phyloP scores from a whole-genome alignment of 2,797 vertebrate species.

The Lacerta viridis region DNA sequence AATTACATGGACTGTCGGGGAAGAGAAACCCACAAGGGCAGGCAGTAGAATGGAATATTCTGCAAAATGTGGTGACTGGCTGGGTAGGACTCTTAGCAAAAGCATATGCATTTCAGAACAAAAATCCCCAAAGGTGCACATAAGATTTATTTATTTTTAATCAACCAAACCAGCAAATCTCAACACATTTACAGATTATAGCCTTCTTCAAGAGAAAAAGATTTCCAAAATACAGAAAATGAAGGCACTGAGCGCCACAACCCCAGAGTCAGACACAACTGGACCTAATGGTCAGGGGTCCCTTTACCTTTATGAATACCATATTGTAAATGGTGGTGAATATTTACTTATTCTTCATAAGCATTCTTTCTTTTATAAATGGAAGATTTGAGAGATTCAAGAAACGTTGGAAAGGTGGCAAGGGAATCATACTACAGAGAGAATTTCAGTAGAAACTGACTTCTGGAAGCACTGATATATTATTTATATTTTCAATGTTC shows the following conservation, averaged over 20 bases:
- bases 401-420: no score
- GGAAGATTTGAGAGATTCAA: neutral
- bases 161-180: neutral
- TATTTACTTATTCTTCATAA: neutral
- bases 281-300: no score
- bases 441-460: neutral
- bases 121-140: neutral
- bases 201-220: neutral
- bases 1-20: no score
- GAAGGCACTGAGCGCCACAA: neutral
- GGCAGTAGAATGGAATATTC: neutral
- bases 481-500: neutral
- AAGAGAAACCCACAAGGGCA: no score
- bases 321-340: neutral
- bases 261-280: no score
- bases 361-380: neutral
- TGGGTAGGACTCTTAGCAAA: neutral
- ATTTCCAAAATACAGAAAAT: neutral
- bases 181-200: neutral
- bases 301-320: neutral
- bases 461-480: neutral
- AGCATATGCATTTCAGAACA: neutral
- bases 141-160: neutral
- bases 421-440: neutral
- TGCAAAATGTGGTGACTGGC: neutral